Evolutionary conservation across 2,113 vertebrate genomes (phyloP), one percentile per base, ranked within the genome.

Genomic region (Clarias gariepinus): DNA sequence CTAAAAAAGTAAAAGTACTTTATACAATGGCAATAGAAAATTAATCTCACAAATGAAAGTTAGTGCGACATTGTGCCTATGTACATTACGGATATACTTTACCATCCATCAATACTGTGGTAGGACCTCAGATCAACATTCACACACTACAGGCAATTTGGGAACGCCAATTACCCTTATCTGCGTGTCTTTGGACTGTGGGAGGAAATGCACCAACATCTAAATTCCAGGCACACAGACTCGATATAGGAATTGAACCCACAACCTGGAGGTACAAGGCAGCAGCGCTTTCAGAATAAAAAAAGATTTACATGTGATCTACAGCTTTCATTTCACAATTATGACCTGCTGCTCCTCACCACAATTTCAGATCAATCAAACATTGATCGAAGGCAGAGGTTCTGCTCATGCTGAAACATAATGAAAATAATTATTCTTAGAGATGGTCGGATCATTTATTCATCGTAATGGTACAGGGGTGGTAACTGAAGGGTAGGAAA

Each of bases 381-480:
- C 83, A 86, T 87, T 41, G 83, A 87, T 82, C 63, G 25, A 15
- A 60, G 81, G 77, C 76, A 86, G 77, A 84, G 68, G 53, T 86
- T 86, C 81, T 13, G 81, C 81, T 68, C 60, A 60, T 80, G 68
- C 9, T 82, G 79, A 58, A 85, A 83, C 68, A 76, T 89, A 89
- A 90, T 86, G 88, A 87, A 73, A 64, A 91, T 61, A 89, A 89
- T 90, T 88, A 73, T 77, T 81, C 84, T 85, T 74, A 52, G 63
- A 85, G 63, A 84, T 23, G 57, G 64, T 74, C 9, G 68, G 77
- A 90, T 89, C n/a, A 85, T 81, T 92, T 86, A 85, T 84, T 89
- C 86, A 87, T 68, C 58, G 55, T 23, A 4, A 83, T 71, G 19
- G 58, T 86, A 63, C 23, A 86, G 74, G 53, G 58, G 86, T 73